Base-by-base conservation (phyloP, 2,797 vertebrate species). In the Babyrousa celebensis region DNA sequence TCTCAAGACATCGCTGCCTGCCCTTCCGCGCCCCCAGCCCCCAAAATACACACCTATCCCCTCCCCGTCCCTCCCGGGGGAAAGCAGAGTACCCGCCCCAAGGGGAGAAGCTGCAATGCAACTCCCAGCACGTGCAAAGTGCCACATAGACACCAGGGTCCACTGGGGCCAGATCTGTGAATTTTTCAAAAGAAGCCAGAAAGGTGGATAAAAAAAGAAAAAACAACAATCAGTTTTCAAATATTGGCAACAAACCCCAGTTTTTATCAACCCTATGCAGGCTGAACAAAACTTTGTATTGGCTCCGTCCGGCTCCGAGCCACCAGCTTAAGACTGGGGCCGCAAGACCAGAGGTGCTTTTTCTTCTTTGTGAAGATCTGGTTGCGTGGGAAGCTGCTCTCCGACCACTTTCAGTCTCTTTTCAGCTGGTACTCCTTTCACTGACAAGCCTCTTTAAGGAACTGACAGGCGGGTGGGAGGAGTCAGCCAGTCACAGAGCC, bases 171-270 rank as follows among this genome's bases (percentile, higher is more conserved):
- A 83, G 43, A 63, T 36, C 40, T 68, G 14, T 67, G 48, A 48
- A 15, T 54, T 86, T 92, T 85, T 91, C 77, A n/a, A 85, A 91
- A 80, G 27, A 80, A 85, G 12, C 1, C 36, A 87, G 25, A 84
- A 71, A 75, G 60, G 29, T 62, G 29, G 58, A 20, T 72, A 12
- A 6, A 36, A 32, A 54, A 88, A 52, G 32, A 36, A 32, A 54
- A 88, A 52, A 54, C n/a, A 88, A 65, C 4, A 14, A 20, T 78
- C 17, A 54, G 7, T 77, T 94, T 91, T 95, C 63, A 95, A 88
- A 85, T 43, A 62, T 23, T 93, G 68, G 18, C 18, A 40, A 27
- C 48, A 82, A 68, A 27, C 71, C 20, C 18, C 52, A 94, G 56
- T 52, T 86, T 89, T 83, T 89, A 88, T 56, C 78, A 96, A 88